Percentiles rank a stretch among this genome's conserved stretches.
phyloP scores from a whole-genome alignment of 2,888 invertebrate genomes.

The Drosophila neotestacea region DNA sequence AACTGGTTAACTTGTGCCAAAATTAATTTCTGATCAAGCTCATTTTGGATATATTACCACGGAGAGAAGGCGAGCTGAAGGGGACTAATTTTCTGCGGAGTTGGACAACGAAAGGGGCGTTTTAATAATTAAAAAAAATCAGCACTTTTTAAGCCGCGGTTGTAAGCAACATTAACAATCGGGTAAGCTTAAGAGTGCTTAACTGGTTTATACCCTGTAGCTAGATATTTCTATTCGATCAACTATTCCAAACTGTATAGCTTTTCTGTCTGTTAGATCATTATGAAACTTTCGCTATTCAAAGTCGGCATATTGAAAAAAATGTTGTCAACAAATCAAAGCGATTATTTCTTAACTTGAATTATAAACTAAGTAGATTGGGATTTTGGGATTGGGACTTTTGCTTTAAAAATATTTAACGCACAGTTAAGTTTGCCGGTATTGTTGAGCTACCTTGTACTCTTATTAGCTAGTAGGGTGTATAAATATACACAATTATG shows the following conservation, averaged over 20 bases:
- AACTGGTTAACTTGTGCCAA: slow-evolving; percentile 75
- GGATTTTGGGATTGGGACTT: background rate
- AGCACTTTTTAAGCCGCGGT: background rate
- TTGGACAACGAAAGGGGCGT: background rate
- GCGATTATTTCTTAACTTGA: too few relatives aligned
- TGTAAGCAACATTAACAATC: background rate
- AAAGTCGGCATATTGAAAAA: too few relatives aligned
- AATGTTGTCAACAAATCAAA: too few relatives aligned
- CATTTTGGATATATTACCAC: slow-evolving; percentile 5
- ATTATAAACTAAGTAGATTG: too few relatives aligned
- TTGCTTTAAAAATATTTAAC: background rate
- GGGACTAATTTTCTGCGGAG: background rate
- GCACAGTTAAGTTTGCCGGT: background rate
- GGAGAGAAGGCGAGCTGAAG: background rate
- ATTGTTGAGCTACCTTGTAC: background rate
- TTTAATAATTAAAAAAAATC: background rate
- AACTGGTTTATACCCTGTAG: background rate
- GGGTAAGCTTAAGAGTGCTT: too few relatives aligned
- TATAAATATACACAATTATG: slow-evolving; percentile 36
- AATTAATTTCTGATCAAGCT: slow-evolving; percentile 41
- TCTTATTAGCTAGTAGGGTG: slow-evolving; percentile 8
- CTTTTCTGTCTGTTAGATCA: too few relatives aligned
- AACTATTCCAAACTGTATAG: background rate
- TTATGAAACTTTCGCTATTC: too few relatives aligned
- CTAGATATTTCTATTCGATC: background rate